Percentiles rank a stretch among this genome's conserved stretches.
These are phyloP conservation scores for Tetrax tetrax DNA, from an alignment of 2,113 vertebrate genomes.

Conservation along the genomic window DNA sequence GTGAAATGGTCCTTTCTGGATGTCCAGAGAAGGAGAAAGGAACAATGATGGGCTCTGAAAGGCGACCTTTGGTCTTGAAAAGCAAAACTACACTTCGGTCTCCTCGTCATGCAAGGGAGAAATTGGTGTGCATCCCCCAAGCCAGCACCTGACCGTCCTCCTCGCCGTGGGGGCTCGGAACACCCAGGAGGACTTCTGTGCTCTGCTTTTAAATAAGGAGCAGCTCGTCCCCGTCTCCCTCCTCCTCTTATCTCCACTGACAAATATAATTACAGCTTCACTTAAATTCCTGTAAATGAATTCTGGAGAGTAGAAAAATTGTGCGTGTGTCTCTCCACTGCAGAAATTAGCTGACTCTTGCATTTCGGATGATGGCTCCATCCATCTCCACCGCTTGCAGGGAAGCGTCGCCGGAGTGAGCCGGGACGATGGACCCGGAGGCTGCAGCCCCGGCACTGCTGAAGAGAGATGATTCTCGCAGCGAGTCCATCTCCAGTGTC, in stretches of 20 bases:
- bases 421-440: not conserved
- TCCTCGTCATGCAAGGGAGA: not conserved
- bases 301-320: conserved; percentile 11
- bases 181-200: not conserved
- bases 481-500: not conserved
- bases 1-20: not conserved
- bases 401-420: not conserved
- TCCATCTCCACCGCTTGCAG: conserved; percentile 20
- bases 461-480: not conserved
- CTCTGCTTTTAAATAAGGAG: not conserved
- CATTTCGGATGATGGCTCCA: not conserved
- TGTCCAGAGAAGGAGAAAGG: not conserved
- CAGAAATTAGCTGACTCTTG: conserved; percentile 41
- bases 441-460: not conserved
- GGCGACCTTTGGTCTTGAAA: not conserved
- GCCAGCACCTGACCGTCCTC: not conserved
- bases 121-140: not conserved
- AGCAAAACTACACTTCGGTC: not conserved
- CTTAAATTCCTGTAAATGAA: conserved; percentile 17
- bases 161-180: not conserved
- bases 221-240: not conserved
- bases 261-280: conserved; percentile 39
- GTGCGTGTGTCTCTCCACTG: not conserved
- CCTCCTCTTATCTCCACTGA: not conserved
- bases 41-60: not conserved